phyloP scores from a whole-genome alignment of 2,113 vertebrate species.

The Pteropus alecto region DNA sequence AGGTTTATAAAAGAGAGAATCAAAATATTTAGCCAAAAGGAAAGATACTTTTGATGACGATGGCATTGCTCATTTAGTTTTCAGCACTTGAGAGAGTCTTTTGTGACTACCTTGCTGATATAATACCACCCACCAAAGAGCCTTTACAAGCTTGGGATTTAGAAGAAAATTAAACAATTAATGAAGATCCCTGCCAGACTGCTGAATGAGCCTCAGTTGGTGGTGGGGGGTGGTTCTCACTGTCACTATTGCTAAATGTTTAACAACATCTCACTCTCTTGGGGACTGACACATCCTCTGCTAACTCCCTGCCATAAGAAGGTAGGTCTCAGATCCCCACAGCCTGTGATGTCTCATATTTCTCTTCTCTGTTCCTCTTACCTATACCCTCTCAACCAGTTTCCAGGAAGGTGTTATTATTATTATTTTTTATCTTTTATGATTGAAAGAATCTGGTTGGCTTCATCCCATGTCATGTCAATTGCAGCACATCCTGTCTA shows the following conservation, averaged over 20 bases:
- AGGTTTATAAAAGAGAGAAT: background rate
- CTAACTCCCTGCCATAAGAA: background rate
- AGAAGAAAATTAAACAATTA: background rate
- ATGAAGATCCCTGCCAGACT: background rate
- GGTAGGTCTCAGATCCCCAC: background rate
- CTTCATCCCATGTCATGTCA: constrained; percentile 16
- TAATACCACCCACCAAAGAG: background rate
- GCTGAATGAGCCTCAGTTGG: background rate
- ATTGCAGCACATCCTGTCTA: constrained; percentile 86
- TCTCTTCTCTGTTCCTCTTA: background rate
- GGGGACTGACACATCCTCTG: background rate
- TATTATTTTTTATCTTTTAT: background rate
- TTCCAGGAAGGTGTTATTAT: background rate
- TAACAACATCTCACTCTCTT: background rate
- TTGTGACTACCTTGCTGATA: background rate
- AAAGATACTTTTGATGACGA: background rate
- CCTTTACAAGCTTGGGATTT: background rate
- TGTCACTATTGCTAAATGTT: background rate
- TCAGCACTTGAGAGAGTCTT: background rate
- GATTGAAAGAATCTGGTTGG: background rate
- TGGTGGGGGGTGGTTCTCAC: background rate
- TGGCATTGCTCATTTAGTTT: background rate
- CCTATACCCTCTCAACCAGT: background rate
- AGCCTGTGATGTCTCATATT: background rate
- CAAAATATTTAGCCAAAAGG: background rate